Evolutionary conservation across 2,797 vertebrate species (phyloP).

Genomic region (Streptopelia turtur): DNA sequence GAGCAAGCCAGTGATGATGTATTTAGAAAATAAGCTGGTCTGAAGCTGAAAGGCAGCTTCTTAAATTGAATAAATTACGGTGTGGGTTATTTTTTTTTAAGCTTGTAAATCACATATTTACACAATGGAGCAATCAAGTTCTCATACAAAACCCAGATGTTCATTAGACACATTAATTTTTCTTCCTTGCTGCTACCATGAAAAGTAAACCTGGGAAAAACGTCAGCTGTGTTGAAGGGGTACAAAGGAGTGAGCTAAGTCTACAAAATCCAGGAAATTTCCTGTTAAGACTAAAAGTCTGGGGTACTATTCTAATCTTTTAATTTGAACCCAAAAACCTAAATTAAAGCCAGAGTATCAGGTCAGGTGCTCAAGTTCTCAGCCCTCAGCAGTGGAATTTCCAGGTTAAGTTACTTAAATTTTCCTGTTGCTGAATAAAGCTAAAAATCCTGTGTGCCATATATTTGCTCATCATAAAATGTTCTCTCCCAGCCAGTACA

Average conservation of each 20-base stretch:
- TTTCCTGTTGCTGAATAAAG: constrained; percentile 57
- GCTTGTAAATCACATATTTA: constrained; percentile 21
- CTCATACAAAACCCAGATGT: constrained; percentile 48
- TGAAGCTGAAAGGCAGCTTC: not conserved
- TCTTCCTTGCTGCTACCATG: constrained; percentile 27
- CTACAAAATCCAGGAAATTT: constrained; percentile 49
- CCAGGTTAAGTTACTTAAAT: constrained; percentile 51
- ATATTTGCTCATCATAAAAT: constrained; percentile 68
- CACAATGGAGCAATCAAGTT: not conserved
- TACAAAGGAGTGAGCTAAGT: not conserved
- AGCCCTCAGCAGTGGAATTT: constrained; percentile 24
- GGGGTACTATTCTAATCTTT: not conserved
- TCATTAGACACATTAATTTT: not conserved
- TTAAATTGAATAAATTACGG: not conserved
- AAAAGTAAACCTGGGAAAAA: not conserved
- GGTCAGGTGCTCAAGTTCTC: constrained; percentile 38
- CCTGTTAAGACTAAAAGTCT: constrained; percentile 14
- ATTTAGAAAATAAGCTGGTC: not conserved
- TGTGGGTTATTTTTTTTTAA: not conserved
- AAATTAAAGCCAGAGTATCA: not conserved
- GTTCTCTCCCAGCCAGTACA: constrained; percentile 55
- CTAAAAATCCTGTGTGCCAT: constrained; percentile 41
- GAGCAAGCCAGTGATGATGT: not conserved
- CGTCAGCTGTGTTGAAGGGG: not conserved
- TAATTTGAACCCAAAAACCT: not conserved